A percentile compares a stretch with the other conserved stretches of the same genome.
phyloP scores from a whole-genome alignment of 2,797 vertebrate genomes.

The Melanotaenia boesemani region DNA sequence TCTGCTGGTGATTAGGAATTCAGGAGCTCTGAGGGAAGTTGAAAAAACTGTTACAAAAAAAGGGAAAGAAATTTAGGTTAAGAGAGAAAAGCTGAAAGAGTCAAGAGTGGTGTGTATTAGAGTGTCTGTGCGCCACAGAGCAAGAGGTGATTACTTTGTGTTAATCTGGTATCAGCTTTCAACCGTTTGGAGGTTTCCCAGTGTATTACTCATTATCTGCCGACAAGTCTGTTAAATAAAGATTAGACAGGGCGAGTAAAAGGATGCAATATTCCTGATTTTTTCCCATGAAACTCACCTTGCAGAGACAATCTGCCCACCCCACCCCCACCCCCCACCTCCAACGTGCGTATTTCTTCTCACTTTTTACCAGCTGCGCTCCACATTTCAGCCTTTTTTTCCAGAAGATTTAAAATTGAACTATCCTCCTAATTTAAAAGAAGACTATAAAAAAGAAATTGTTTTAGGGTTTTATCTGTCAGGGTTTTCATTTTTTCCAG shows the following conservation, averaged over 20 bases:
- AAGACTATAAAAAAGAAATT: not conserved
- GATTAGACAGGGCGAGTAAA: slow-evolving; percentile 65
- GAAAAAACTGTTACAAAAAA: slow-evolving; percentile 26
- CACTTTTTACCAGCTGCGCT: slow-evolving; percentile 63
- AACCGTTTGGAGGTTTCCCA: slow-evolving; percentile 64
- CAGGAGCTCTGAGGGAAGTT: slow-evolving; percentile 26
- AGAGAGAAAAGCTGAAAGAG: slow-evolving; percentile 33
- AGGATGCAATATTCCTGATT: slow-evolving; percentile 48
- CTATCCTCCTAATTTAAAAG: slow-evolving; percentile 44
- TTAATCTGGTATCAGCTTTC: slow-evolving; percentile 79
- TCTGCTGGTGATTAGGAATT: slow-evolving; percentile 38
- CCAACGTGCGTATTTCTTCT: slow-evolving; percentile 5
- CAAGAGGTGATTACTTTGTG: slow-evolving; percentile 65
- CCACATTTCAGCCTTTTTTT: slow-evolving; percentile 49
- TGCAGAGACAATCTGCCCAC: slow-evolving; percentile 43
- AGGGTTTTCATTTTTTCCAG: not conserved
- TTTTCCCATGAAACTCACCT: slow-evolving; percentile 47
- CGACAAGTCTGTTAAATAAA: slow-evolving; percentile 75
- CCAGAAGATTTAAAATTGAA: slow-evolving; percentile 52
- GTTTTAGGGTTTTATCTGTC: slow-evolving; percentile 36
- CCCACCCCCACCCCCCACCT: slow-evolving; percentile 4
- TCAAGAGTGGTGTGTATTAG: slow-evolving; percentile 29
- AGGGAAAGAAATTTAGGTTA: slow-evolving; percentile 6
- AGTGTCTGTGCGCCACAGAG: slow-evolving; percentile 30
- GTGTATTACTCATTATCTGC: slow-evolving; percentile 71